Percentiles rank a stretch among this genome's conserved stretches.
These are phyloP conservation scores for Loriculus beryllinus DNA, from an alignment of 2,797 vertebrate genomes.

Conservation along the genomic window DNA sequence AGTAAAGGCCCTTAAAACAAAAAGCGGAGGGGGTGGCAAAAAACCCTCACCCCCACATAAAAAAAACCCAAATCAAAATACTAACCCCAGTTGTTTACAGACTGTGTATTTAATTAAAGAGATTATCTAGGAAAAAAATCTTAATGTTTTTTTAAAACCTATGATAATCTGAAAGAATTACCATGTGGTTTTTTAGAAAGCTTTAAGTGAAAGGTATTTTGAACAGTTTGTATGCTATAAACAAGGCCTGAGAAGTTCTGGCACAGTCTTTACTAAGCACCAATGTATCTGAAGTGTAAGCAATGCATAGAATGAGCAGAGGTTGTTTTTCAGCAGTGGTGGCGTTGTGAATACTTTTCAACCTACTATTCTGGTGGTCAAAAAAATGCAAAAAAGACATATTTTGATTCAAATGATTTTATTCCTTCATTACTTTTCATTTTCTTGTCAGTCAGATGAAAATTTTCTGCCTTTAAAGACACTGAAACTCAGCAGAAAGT, in stretches of 20 bases:
- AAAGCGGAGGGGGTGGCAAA: neutral
- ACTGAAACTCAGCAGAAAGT: neutral
- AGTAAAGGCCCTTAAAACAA: neutral
- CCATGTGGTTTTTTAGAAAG: rapidly evolving
- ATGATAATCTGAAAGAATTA: neutral
- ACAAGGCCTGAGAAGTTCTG: neutral
- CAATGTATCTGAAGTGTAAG: rapidly evolving
- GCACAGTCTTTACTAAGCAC: rapidly evolving
- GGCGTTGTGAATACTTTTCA: neutral
- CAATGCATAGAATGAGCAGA: neutral
- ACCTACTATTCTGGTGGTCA: neutral
- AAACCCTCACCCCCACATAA: neutral
- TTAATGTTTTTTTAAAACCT: neutral
- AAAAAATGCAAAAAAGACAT: neutral
- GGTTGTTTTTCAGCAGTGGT: neutral
- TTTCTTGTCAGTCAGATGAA: neutral
- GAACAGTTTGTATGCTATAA: neutral
- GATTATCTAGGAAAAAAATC: neutral
- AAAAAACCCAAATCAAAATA: neutral
- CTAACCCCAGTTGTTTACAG: neutral
- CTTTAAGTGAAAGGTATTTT: rapidly evolving
- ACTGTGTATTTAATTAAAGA: neutral
- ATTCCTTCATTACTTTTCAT: neutral
- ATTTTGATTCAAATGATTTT: neutral
- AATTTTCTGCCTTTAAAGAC: neutral